phyloP scores from a whole-genome alignment of 2,888 invertebrate genomes.

The Pseudanteris insignis region DNA sequence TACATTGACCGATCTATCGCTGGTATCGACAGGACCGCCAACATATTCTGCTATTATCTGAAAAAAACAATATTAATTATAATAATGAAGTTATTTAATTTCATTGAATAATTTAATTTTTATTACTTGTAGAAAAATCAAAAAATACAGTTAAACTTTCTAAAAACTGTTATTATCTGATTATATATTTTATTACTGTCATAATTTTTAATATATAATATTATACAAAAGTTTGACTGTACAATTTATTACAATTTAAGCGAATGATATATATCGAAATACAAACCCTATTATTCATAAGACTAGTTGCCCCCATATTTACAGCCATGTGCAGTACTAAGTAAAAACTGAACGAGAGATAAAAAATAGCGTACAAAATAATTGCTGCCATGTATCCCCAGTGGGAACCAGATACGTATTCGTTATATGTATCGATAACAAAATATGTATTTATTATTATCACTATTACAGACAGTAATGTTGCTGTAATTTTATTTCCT shows the following conservation, averaged over 20 bases:
- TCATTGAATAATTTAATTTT: no score
- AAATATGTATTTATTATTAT: slow-evolving; percentile 84
- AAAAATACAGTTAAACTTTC: no score
- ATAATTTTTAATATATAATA: no score
- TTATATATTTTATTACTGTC: no score
- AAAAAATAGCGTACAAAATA: slow-evolving; percentile 71
- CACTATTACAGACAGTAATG: slow-evolving; percentile 75
- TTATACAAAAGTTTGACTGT: no score
- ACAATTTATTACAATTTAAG: no score
- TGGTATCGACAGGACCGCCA: slow-evolving; percentile 68
- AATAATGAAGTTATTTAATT: no score
- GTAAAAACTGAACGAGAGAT: slow-evolving; percentile 79
- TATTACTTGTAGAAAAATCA: no score
- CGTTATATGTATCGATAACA: slow-evolving; percentile 72
- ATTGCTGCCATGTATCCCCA: slow-evolving; percentile 63
- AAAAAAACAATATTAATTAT: slow-evolving; percentile 26
- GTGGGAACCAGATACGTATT: slow-evolving; percentile 63
- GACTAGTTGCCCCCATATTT: slow-evolving; percentile 72
- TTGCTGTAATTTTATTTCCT: slow-evolving; percentile 75
- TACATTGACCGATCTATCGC: slow-evolving; percentile 68
- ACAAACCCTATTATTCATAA: slow-evolving; percentile 68
- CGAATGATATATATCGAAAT: neutral
- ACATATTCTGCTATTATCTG: slow-evolving; percentile 71
- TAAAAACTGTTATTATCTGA: no score
- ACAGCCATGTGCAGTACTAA: slow-evolving; percentile 78